These are phyloP conservation scores for Eolophus roseicapilla DNA, from an alignment of 2,113 vertebrate species.

Conservation along the genomic window DNA sequence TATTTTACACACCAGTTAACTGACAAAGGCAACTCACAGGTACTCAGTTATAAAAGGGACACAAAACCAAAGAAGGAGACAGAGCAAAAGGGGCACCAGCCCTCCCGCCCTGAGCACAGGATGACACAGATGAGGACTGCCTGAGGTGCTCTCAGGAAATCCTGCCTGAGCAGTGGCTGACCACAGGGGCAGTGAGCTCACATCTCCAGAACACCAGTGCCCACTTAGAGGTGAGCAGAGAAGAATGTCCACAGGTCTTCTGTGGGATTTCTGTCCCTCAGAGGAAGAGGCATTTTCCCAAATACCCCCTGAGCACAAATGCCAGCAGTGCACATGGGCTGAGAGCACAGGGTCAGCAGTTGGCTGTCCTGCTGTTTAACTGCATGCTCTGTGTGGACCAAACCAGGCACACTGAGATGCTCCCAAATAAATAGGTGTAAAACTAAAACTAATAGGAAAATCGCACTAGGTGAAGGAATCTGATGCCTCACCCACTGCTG, in stretches of 20 bases:
- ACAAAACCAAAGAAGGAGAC: neutral
- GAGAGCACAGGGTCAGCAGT: neutral
- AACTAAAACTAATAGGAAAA: neutral
- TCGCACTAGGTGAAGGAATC: neutral
- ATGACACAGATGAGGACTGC: neutral
- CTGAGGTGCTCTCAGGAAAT: neutral
- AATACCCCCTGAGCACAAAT: neutral
- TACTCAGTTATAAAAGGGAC: neutral
- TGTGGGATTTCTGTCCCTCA: neutral
- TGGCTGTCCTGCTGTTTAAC: neutral
- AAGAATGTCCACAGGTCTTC: neutral
- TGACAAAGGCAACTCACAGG: neutral
- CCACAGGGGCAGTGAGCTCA: accelerated
- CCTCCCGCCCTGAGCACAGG: neutral
- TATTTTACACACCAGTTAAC: neutral
- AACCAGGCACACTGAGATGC: neutral
- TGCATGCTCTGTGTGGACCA: neutral
- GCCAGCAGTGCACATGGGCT: neutral
- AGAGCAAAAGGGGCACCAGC: neutral
- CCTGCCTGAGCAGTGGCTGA: neutral
- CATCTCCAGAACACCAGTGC: neutral
- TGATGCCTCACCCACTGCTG: neutral
- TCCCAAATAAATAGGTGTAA: neutral
- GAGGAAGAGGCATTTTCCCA: neutral
- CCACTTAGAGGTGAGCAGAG: neutral